Evolutionary conservation across 2,797 vertebrate species (phyloP), one percentile per base, ranked within the genome.

Genomic region (Gastrophryne carolinensis): DNA sequence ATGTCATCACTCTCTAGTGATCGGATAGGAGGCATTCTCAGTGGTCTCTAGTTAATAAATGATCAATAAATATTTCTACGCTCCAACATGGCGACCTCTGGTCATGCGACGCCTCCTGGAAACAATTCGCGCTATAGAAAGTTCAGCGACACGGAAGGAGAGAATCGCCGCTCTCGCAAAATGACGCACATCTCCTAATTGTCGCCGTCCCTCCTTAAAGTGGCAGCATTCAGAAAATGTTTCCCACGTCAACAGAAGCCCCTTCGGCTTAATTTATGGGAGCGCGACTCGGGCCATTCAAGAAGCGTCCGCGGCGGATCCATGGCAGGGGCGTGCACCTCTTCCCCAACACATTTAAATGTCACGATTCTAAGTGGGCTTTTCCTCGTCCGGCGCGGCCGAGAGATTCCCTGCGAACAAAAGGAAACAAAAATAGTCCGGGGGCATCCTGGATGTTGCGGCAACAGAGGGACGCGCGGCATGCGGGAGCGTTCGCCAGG

Each of bases 261-360:
- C 52, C 32, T 49, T 39, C 78, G 75, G 32, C 2, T 2, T 23
- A 1, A 11, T 62, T 68, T 82, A 81, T 54, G 83, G 75, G 65
- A 56, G 56, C 50, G 61, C 82, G 58, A 63, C 0, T 2, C 1
- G 21, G 80, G 80, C 80, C 87, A 82, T 81, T 88, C 80, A 75
- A 32, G 82, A 68, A 1, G 65, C 78, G 83, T 66, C 82, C 75
- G 60, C 64, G 35, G 75, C 54, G 1, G 0, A 81, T 84, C 80
- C 72, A 60, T 84, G 80, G 85, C 66, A 1, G 82, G 0, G 1
- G 0, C 68, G 47, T 80, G 87, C 86, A 78, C 86, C 85, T 87
- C 87, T 87, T 87, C 85, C 87, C 72, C 0, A 37, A 82, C 83
- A 77, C 82, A 81, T 87, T 84, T 89, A 82, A 34, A 83, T 82